These are phyloP conservation scores for Melanocharis versteri DNA, from an alignment of 2,113 vertebrate genomes.

Conservation along the genomic window DNA sequence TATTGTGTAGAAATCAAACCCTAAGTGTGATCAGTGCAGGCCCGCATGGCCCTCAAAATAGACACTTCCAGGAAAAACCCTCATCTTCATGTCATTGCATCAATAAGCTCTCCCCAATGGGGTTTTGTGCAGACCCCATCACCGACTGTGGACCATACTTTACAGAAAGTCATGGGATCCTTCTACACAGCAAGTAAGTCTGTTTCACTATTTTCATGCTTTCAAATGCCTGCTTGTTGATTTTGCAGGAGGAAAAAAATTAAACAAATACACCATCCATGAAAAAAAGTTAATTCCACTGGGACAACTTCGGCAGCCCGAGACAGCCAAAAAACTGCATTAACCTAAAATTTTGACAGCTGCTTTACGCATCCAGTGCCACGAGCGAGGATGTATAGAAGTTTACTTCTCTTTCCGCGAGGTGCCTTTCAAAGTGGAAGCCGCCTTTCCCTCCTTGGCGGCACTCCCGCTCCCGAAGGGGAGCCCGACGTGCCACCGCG, in stretches of 20 bases:
- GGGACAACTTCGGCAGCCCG: neutral
- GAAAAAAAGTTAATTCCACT: neutral
- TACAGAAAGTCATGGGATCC: neutral
- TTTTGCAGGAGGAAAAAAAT: neutral
- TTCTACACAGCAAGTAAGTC: neutral
- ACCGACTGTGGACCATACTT: rapidly evolving
- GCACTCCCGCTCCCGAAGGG: neutral
- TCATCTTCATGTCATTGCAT: no score
- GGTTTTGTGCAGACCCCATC: neutral
- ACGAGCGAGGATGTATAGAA: neutral
- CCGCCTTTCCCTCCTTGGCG: neutral
- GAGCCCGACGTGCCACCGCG: neutral
- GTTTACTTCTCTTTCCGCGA: neutral
- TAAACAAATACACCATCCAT: neutral
- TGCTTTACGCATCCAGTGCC: neutral
- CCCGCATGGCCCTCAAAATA: neutral
- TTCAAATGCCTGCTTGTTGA: neutral
- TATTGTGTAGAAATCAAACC: neutral
- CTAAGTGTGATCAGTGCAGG: neutral
- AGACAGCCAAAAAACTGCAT: neutral
- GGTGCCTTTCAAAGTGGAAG: neutral
- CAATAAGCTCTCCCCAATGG: rapidly evolving
- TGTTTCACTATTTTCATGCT: neutral
- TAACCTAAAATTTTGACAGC: neutral
- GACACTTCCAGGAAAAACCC: neutral